Percentiles rank a stretch among this genome's conserved stretches.
These are phyloP conservation scores for Drosophila merina DNA, from an alignment of 2,888 invertebrate genomes.

Conservation along the genomic window DNA sequence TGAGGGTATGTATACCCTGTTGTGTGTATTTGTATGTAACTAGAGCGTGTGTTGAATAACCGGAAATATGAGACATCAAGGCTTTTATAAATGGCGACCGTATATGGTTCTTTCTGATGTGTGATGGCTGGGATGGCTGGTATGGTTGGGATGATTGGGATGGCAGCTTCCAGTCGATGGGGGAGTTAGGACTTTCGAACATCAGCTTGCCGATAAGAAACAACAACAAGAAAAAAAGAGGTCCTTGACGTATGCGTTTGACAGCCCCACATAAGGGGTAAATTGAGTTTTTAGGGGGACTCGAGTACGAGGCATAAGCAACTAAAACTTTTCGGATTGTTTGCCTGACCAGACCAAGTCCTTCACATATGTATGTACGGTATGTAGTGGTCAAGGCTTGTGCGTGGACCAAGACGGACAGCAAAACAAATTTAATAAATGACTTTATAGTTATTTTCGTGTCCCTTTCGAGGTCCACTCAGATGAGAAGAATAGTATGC, in stretches of 20 bases:
- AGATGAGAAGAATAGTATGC: conserved; percentile 2
- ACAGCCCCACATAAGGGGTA: conserved; percentile 76
- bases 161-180: conserved; percentile 47
- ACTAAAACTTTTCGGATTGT: conserved; percentile 62
- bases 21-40: conserved; percentile 7
- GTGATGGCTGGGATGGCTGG: conserved; percentile 42
- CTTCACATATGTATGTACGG: conserved; percentile 3
- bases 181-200: conserved; percentile 36
- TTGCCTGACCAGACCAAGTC: conserved; percentile 53
- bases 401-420: conserved; percentile 56
- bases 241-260: conserved; percentile 74
- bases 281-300: conserved; percentile 72
- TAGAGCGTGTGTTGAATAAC: conserved; percentile 62
- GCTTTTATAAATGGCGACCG: conserved; percentile 77
- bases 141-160: not conserved
- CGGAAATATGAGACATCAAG: conserved; percentile 80
- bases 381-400: conserved; percentile 30
- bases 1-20: conserved; percentile 38
- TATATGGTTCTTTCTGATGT: conserved; percentile 62
- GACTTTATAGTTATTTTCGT: conserved; percentile 74
- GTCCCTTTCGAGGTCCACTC: conserved; percentile 14
- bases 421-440: conserved; percentile 76
- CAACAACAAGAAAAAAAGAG: not conserved
- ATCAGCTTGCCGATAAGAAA: conserved; percentile 10
- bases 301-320: conserved; percentile 5